Evolutionary conservation across 2,113 vertebrate genomes (phyloP).

Genomic region (Capreolus pygargus): DNA sequence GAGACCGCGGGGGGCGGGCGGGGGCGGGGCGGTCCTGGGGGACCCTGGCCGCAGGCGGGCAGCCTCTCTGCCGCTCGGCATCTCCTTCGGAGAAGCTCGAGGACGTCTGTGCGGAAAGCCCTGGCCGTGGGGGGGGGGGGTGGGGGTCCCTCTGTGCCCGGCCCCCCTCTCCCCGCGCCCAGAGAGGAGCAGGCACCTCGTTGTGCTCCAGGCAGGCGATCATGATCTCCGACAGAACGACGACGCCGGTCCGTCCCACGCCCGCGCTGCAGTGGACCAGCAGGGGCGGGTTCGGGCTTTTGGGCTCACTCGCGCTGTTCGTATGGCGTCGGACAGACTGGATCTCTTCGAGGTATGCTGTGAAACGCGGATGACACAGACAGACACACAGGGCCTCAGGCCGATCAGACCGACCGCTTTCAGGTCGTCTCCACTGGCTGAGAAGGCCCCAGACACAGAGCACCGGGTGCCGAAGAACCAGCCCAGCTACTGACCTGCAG

Average conservation of each 20-base stretch:
- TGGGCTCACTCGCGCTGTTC: conserved; percentile 91
- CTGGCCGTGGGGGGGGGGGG: not conserved
- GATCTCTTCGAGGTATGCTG: conserved; percentile 97
- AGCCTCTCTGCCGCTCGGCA: not conserved
- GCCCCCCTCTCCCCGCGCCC: no score
- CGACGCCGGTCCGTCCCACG: conserved; percentile 93
- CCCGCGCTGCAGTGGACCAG: conserved; percentile 97
- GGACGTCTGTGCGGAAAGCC: not conserved
- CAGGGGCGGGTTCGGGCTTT: conserved; percentile 87
- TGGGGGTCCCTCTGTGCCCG: no score
- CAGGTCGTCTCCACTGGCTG: not conserved
- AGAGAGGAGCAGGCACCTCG: conserved; percentile 83
- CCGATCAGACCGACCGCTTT: fast-evolving
- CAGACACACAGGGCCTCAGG: not conserved
- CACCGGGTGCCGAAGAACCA: fast-evolving
- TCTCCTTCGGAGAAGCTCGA: not conserved
- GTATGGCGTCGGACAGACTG: conserved; percentile 97
- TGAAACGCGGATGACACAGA: not conserved
- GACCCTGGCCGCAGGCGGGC: not conserved
- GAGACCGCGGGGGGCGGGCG: no score
- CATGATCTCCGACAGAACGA: conserved; percentile 96
- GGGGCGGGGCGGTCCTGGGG: fast-evolving
- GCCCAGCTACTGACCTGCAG: fast-evolving
- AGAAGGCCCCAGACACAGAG: no score
- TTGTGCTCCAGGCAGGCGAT: conserved; percentile 97